These are phyloP conservation scores for Oikopleura dioica DNA, from an alignment of 23 tunicate genomes.

Conservation along the genomic window DNA sequence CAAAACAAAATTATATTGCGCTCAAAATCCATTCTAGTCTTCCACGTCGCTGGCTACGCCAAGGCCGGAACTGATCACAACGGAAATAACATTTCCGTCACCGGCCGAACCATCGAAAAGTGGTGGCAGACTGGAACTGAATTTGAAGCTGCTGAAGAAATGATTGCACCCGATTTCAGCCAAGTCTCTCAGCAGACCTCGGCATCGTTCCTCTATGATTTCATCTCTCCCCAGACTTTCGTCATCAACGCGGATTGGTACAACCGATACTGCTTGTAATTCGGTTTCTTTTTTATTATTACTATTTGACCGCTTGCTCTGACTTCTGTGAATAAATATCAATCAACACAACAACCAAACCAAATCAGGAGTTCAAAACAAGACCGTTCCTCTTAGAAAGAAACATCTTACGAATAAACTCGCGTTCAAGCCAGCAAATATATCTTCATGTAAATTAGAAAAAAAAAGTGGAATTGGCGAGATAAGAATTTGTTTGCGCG, in stretches of 20 bases:
- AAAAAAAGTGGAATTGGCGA: too few species aligned
- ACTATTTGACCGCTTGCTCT: too few species aligned
- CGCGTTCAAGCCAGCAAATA: too few species aligned
- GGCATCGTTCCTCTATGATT: not conserved
- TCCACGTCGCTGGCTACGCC: not conserved
- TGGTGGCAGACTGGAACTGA: not conserved
- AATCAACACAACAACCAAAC: too few species aligned
- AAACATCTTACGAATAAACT: too few species aligned
- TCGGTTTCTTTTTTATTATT: too few species aligned
- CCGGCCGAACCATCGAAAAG: not conserved
- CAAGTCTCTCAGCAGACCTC: not conserved
- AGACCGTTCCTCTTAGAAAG: too few species aligned
- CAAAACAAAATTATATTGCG: too few species aligned
- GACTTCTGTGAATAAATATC: too few species aligned
- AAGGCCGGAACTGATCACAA: not conserved
- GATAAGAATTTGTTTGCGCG: too few species aligned
- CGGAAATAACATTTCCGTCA: not conserved
- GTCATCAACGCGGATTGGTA: not conserved
- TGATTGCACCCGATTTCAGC: not conserved
- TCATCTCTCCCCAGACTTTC: not conserved
- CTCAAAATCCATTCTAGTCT: not conserved
- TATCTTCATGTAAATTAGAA: too few species aligned
- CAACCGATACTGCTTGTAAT: not conserved
- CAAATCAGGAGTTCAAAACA: too few species aligned
- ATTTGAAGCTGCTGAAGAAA: not conserved